These are phyloP conservation scores for Cololabis saira DNA, from an alignment of 2,113 vertebrate genomes.

Conservation along the genomic window DNA sequence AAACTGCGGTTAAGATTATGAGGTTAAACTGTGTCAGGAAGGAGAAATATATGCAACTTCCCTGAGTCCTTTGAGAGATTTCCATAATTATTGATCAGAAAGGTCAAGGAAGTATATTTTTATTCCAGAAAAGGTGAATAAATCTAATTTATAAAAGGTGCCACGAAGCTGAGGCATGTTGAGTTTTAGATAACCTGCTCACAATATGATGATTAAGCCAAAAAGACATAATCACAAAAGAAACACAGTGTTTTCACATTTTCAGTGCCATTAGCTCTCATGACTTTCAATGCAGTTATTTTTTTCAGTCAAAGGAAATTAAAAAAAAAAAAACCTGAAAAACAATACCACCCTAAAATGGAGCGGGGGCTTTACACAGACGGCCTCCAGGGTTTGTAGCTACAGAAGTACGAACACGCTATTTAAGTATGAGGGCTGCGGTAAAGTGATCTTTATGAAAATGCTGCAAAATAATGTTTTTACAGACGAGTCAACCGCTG, in stretches of 20 bases:
- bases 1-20: conserved; percentile 13
- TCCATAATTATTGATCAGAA: conserved; percentile 16
- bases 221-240: neutral
- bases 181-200: neutral
- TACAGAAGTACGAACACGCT: conserved; percentile 21
- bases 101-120: conserved; percentile 10
- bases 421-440: conserved; percentile 19
- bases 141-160: conserved; percentile 6
- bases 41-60: neutral
- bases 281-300: neutral
- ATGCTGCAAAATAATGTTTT: conserved; percentile 53
- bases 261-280: neutral
- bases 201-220: neutral
- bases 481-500: conserved; percentile 42
- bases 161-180: neutral
- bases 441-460: conserved; percentile 53
- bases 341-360: conserved; percentile 10
- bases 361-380: conserved; percentile 8
- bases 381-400: conserved; percentile 13
- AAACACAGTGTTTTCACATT: neutral
- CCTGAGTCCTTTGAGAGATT: neutral
- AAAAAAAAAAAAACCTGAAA: neutral
- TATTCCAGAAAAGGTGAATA: neutral
- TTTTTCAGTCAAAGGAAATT: neutral
- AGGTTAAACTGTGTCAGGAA: conserved; percentile 12